These are phyloP conservation scores for Sinocyclocheilus rhinocerous DNA, from an alignment of 2,113 vertebrate species.

Conservation along the genomic window DNA sequence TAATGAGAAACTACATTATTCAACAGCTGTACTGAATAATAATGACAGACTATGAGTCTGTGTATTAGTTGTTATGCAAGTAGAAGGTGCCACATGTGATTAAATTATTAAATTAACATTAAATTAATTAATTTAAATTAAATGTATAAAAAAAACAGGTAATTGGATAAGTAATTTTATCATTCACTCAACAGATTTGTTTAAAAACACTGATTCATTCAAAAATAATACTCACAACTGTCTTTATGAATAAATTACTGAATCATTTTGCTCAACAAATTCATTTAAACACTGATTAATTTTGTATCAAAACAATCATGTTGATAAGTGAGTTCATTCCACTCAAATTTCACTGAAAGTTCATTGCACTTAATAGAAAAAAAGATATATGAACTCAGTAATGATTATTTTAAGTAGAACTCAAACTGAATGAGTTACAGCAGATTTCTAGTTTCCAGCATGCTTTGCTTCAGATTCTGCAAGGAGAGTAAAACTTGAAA, in stretches of 20 bases:
- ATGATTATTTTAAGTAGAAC: too few relatives aligned
- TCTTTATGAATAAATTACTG: not conserved
- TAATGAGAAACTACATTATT: constrained; percentile 1
- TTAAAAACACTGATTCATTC: not conserved
- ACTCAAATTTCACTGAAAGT: too few relatives aligned
- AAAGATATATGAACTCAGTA: too few relatives aligned
- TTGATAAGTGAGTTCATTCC: too few relatives aligned
- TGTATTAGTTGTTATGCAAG: not conserved
- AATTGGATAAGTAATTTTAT: not conserved
- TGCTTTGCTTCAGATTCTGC: too few relatives aligned
- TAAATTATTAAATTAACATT: not conserved
- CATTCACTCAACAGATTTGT: not conserved
- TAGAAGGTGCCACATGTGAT: not conserved
- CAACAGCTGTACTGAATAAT: not conserved
- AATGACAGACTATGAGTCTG: not conserved
- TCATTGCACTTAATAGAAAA: too few relatives aligned
- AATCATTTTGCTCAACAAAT: not conserved
- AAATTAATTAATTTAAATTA: too few relatives aligned
- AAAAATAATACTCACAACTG: not conserved
- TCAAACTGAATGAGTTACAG: too few relatives aligned
- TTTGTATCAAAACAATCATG: not conserved
- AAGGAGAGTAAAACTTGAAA: too few relatives aligned
- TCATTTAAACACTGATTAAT: not conserved
- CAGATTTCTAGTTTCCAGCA: too few relatives aligned
- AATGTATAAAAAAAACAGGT: not conserved